A percentile compares a stretch with the other conserved stretches of the same genome.
phyloP scores from a whole-genome alignment of 2,888 invertebrate species.

The Alentia gelatinosa region DNA sequence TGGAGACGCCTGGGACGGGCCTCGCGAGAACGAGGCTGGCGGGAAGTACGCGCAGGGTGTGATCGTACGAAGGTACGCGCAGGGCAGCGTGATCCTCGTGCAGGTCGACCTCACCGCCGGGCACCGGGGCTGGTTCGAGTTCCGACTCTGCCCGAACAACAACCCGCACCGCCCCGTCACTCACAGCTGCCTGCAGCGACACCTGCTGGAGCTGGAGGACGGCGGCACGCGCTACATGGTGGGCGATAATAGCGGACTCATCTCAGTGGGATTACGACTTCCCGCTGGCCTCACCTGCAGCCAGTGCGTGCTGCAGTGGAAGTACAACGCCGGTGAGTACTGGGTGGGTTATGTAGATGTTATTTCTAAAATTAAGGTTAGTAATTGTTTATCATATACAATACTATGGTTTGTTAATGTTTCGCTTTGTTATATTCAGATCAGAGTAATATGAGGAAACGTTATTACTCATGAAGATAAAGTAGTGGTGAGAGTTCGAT shows the following conservation, averaged over 20 bases:
- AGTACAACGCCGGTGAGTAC: conserved; percentile 63
- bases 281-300: conserved; percentile 58
- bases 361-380: no score
- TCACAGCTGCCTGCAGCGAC: conserved; percentile 58
- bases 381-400: no score
- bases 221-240: conserved; percentile 56
- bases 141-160: conserved; percentile 62
- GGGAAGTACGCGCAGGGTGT: conserved; percentile 44
- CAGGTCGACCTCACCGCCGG: background rate
- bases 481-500: no score
- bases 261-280: conserved; percentile 47
- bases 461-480: no score
- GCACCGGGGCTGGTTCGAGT: conserved; percentile 62
- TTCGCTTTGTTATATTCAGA: no score
- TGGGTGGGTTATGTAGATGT: no score
- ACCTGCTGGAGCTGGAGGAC: conserved; percentile 58
- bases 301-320: conserved; percentile 66
- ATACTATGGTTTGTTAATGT: no score
- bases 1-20: conserved; percentile 53
- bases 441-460: no score
- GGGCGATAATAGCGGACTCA: conserved; percentile 21
- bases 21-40: conserved; percentile 47
- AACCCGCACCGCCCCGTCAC: conserved; percentile 37
- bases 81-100: background rate
- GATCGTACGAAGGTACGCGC: conserved; percentile 36